Conservation (phyloP, 2,888 invertebrate species). For the Agrochola lychnidis region DNA sequence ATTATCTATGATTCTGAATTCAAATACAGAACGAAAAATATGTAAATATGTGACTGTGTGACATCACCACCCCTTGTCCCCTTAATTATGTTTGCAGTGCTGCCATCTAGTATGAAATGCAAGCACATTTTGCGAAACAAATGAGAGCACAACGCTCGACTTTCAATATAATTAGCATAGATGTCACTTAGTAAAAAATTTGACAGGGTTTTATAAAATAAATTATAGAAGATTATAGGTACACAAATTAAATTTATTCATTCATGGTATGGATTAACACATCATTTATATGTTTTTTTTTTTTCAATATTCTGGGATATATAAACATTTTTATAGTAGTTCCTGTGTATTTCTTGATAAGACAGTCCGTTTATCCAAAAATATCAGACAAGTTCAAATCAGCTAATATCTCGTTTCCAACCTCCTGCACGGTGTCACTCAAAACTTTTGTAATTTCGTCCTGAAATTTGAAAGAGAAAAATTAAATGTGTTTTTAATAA, state of each 20-base stretch:
- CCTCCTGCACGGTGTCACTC: slow-evolving; percentile 69
- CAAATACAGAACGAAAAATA: background rate
- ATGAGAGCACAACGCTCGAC: background rate
- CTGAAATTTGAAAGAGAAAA: slow-evolving; percentile 66
- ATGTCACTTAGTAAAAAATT: slow-evolving; percentile 26
- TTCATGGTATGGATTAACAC: too few species aligned
- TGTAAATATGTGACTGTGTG: background rate
- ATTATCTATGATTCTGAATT: background rate
- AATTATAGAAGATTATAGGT: background rate
- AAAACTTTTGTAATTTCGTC: slow-evolving; percentile 72
- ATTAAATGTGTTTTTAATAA: background rate
- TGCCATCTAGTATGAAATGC: slow-evolving; percentile 28
- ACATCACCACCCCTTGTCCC: background rate
- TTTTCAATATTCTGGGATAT: too few species aligned
- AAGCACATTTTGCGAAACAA: slow-evolving; percentile 2
- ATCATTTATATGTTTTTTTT: too few species aligned
- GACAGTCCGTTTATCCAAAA: too few species aligned
- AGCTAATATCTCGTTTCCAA: slow-evolving; percentile 73
- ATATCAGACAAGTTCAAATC: too few species aligned
- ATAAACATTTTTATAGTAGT: too few species aligned
- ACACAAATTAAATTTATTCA: background rate
- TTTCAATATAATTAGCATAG: slow-evolving; percentile 8
- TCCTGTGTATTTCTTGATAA: too few species aligned
- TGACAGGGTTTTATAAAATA: background rate
- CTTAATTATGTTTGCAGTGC: background rate